Evolutionary conservation across 2,797 vertebrate genomes (phyloP), one percentile per base, ranked within the genome.

Genomic region (Notoglanidium macrostoma): DNA sequence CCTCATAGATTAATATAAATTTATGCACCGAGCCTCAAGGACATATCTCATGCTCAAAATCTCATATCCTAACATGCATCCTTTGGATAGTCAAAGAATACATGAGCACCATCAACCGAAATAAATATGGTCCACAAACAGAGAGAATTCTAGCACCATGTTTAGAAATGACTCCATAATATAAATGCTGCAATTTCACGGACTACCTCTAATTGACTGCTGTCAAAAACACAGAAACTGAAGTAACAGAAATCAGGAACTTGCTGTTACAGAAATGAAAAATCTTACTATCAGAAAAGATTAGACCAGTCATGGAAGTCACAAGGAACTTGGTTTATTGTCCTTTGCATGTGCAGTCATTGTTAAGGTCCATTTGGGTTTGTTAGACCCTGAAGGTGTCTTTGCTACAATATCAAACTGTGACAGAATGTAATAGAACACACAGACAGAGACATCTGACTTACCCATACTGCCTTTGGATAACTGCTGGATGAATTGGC

Each of bases 381-480:
- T 55, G 67, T 19, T 73, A 61, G 5, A 87, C 72, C 78, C 26
- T 77, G 32, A 59, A 84, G 54, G 17, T 3, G 51, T 70, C 15
- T 80, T 35, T 57, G 32, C 76, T 57, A 59, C 68, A 78, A 70
- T 70, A 80, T 40, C 32, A 14, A 40, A 49, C 14, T 81, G 46
- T 19, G 55, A 11, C 78, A 80, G 1, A 72, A 40, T 54, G 29
- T 10, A 59, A 76, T 10, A 49, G 44, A 51, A 65, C 35, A 81
- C 65, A 90, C 79, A 85, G 83, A 87, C 90, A 90, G 44, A 93
- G 87, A 90, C 89, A 90, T 51, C 40, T 93, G 89, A 96, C 98
- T 98, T 96, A 99, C 98, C 98, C 98, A 89, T 98, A 98, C 81
- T 97, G 97, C 93, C 98, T 96, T 95, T 99, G 98, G 94, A 99